These are phyloP conservation scores for Bucorvus abyssinicus DNA, from an alignment of 2,797 vertebrate genomes.

Conservation along the genomic window DNA sequence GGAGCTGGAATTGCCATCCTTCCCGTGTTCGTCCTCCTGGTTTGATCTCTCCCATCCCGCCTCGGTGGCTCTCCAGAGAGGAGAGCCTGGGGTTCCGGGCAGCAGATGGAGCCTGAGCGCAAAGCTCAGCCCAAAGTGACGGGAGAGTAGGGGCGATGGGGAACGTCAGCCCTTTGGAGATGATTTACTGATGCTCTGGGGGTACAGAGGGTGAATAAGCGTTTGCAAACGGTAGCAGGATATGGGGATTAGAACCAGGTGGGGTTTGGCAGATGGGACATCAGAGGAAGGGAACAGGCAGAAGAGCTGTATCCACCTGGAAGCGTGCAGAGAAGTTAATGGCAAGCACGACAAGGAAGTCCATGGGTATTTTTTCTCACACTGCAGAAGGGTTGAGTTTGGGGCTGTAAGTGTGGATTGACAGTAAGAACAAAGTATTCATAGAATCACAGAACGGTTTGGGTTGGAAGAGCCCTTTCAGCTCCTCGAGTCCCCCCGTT, in stretches of 20 bases:
- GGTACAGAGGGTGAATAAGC: background rate
- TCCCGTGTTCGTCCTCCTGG: background rate
- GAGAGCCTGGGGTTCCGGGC: background rate
- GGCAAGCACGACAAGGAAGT: background rate
- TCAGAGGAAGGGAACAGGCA: background rate
- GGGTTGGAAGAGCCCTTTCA: no score
- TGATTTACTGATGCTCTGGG: background rate
- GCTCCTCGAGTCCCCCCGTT: no score
- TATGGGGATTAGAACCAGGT: fast-evolving
- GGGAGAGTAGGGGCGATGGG: fast-evolving
- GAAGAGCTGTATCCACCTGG: background rate
- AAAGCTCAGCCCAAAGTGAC: background rate
- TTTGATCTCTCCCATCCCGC: background rate
- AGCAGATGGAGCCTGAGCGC: background rate
- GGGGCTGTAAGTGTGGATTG: background rate
- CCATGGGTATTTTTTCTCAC: background rate
- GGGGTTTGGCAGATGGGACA: background rate
- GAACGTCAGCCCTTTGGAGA: background rate
- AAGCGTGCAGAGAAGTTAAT: background rate
- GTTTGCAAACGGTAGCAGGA: background rate
- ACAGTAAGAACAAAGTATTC: background rate
- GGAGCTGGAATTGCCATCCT: background rate
- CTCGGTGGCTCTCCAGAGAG: background rate
- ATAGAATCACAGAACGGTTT: no score
- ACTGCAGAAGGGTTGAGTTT: background rate